Conservation (phyloP, 2,113 vertebrate species). For the Saimiri boliviensis region DNA sequence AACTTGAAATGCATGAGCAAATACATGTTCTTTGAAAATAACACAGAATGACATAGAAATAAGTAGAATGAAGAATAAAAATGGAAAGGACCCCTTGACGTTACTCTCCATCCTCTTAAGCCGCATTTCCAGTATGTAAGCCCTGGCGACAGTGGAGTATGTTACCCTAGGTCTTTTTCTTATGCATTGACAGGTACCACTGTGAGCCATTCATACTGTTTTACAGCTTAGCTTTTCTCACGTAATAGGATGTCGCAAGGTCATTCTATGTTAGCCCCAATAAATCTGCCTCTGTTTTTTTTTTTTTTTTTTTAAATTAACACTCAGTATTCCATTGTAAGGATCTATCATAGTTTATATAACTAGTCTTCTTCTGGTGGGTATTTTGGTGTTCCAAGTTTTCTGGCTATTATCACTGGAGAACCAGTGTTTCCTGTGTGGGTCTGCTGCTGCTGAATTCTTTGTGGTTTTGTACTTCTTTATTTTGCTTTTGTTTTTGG, state of each 20-base stretch:
- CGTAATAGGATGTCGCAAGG: background rate
- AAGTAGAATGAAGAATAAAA: background rate
- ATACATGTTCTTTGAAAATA: background rate
- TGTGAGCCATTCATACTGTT: background rate
- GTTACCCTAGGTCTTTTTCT: background rate
- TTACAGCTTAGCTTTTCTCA: background rate
- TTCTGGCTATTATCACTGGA: background rate
- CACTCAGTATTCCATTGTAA: background rate
- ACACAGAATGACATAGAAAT: background rate
- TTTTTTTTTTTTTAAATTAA: background rate
- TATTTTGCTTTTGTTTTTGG: conserved; percentile 1
- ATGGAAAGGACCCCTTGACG: background rate
- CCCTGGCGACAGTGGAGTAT: background rate
- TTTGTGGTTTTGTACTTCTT: background rate
- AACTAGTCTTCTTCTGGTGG: background rate
- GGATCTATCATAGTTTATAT: background rate
- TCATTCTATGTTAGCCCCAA: background rate
- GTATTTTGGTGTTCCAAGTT: background rate
- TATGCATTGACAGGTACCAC: background rate
- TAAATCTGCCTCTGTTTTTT: background rate
- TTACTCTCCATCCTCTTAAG: background rate
- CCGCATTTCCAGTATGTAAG: background rate
- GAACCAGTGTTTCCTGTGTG: background rate
- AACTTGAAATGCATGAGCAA: background rate
- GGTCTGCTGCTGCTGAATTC: background rate